Base-by-base conservation (phyloP, 2,113 vertebrate genomes). In the Sphyrna mokarran region DNA sequence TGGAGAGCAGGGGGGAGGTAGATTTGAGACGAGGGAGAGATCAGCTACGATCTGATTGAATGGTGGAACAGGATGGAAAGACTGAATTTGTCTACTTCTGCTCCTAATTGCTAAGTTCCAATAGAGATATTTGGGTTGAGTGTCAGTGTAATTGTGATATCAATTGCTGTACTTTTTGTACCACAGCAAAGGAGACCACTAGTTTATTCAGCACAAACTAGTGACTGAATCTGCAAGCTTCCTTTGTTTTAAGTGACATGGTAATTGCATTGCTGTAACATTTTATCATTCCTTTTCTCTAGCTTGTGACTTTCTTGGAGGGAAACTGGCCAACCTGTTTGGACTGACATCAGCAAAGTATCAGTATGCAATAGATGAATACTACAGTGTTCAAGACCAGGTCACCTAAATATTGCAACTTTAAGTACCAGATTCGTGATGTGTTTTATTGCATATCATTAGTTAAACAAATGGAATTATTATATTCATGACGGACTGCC, bases 241-340 rank as follows among this genome's bases (percentile, higher is more conserved):
- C 89, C 7, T 66, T 37, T 8, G 54, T 61, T 58, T 90, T 90
- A 33, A n/a, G 29, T 23, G 18, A 94, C 91, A 68, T 37, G 13
- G 22, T 70, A 7, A 70, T n/a, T 68, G 26, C 78, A 61, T 91
- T 90, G 3, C 66, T 48, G 3, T 95, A 26, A 95, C 94, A 95
- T 95, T 95, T 72, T 33, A 3, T 76, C n/a, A 54, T 40, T 86
- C 66, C 18, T 2, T 78, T 66, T 80, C 95, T 85, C 63, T n/a
- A 98, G 98, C 96, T 29, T 98, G 98, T 96, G 98, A 98, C 95
- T 98, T 97, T 91, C 96, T 98, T 14, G 97, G 98, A 76, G 97
- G 96, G 69, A 97, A 96, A 95, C 96, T 98, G 23, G 97, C 97
- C 72, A 90, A 58, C 29, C 95, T 97, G 2, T 97, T 98, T 66